Evolutionary conservation across 2,888 invertebrate genomes (phyloP), one percentile per base, ranked within the genome.

Genomic region (Autographa gamma): DNA sequence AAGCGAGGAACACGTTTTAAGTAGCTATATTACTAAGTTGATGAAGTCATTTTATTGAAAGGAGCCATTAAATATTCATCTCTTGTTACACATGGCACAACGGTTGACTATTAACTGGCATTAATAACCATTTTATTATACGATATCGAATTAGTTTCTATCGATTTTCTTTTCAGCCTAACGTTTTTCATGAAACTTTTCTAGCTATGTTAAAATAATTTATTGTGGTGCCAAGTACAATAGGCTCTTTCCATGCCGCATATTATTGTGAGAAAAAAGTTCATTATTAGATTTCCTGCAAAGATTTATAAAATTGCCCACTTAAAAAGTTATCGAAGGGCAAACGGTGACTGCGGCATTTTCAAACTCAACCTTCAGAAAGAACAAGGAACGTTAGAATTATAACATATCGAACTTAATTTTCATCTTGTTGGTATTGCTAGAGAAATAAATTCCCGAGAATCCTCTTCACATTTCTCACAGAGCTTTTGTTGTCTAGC

Each of bases 1-100:
- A 58, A 63, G 54, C 66, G 60, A 67, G 58, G 16, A 75, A 73
- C 79, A 71, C 62, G 74, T 67, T 71, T 69, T 48, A 65, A 67
- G 59, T 72, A 73, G 63, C 60, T 61, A 72, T 74, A 67, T 60
- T 66, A 71, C 63, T 43, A 60, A 73, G 70, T 71, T 74, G 80
- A 81, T 81, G 82, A 82, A 81, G 82, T 76, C 76, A 80, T 74
- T 71, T 78, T 74, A 74, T 74, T 80, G 66, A 66, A 82, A 76
- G 68, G 68, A 81, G 72, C 56, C 56, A 61, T 71, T 81, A 69
- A 73, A 67, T 82, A 81, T 81, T 80, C 82, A 69, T 68, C 69
- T 74, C 69, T 69, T 78, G 80, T 76, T 70, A 73, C 69, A 64
- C 60, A 69, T 72, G 77, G 68, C 71, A 72, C 69, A 66, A 63